Base-by-base conservation (phyloP, 2,888 invertebrate genomes). In the Clistopyga incitator region DNA sequence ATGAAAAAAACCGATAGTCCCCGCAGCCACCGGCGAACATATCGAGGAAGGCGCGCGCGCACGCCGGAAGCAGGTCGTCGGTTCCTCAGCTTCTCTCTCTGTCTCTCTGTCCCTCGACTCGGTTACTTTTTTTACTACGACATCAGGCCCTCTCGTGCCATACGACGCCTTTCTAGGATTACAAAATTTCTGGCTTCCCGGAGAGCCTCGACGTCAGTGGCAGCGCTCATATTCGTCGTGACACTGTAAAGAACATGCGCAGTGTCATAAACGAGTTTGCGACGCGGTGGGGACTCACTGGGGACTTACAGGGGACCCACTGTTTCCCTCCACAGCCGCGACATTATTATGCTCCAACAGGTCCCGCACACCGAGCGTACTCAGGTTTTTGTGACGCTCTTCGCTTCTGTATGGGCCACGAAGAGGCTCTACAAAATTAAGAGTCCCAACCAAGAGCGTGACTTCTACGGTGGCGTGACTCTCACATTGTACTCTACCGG, bases 141-240 rank as follows among this genome's bases (percentile, higher is more conserved):
- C 77, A 84, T 78, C 68, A 72, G 74, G 54, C 68, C 74, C 76
- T 71, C 77, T 82, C 81, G 86, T 84, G 83, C 65, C 81, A 77
- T 81, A 81, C 81, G 85, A 84, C 84, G 80, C 85, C 84, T 84
- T 82, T 85, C 86, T 88, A 87, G 85, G 86, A 86, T 88, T 87
- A 86, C 86, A 72, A 86, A 85, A 87, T 85, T 87, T 86, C 78
- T 85, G 85, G 86, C 80, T 85, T 87, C 87, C 42, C 47, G 42
- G 45, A 34, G 23, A 25, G 23, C n/a, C 64, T 68, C 38, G 50
- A 77, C 29, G 20, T 38, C 38, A 23, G 38, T 54, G 52, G 52
- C 20, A 52, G 15, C 52, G 34, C 25, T 29, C 70, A n/a, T 54
- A 34, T 52, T 70, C 52, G 50, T 70, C 52, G 50, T 50, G 50